Conservation (phyloP, 1,140 invertebrate species). For the Tyrophagus putrescentiae region DNA sequence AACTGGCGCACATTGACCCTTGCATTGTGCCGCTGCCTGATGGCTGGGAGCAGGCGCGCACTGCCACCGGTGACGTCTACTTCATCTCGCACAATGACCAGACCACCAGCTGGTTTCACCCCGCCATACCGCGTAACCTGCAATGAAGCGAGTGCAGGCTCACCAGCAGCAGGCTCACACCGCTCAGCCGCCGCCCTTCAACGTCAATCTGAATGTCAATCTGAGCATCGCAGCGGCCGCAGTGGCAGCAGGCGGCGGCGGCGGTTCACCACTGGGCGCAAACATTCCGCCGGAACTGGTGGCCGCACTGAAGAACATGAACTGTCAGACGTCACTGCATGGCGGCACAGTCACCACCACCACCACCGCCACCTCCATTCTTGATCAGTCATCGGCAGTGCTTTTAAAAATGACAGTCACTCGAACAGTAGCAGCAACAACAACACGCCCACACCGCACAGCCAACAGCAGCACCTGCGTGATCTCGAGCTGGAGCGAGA, state of each 20-base stretch:
- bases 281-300: slow-evolving; percentile 15
- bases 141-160: slow-evolving; percentile 19
- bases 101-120: slow-evolving; percentile 89
- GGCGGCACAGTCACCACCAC: not conserved
- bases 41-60: slow-evolving; percentile 19
- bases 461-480: slow-evolving; percentile 16
- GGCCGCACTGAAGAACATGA: slow-evolving; percentile 17
- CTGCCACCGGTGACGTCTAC: slow-evolving; percentile 43
- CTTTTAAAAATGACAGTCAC: no score
- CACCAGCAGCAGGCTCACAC: not conserved
- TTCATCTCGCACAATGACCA: slow-evolving; percentile 88
- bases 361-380: not conserved
- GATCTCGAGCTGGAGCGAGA: slow-evolving; percentile 57
- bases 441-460: slow-evolving; percentile 40
- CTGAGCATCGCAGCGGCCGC: no score
- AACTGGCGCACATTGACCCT: slow-evolving; percentile 7
- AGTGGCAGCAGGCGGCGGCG: no score
- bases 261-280: no score
- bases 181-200: slow-evolving; percentile 1
- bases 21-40: slow-evolving; percentile 8
- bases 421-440: not conserved
- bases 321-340: slow-evolving; percentile 18
- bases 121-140: slow-evolving; percentile 25
- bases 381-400: no score
- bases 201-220: no score